A percentile compares a stretch with the other conserved stretches of the same genome.
These are phyloP conservation scores for Drosophila kohkoa DNA, from an alignment of 1,140 invertebrate genomes.

Conservation along the genomic window DNA sequence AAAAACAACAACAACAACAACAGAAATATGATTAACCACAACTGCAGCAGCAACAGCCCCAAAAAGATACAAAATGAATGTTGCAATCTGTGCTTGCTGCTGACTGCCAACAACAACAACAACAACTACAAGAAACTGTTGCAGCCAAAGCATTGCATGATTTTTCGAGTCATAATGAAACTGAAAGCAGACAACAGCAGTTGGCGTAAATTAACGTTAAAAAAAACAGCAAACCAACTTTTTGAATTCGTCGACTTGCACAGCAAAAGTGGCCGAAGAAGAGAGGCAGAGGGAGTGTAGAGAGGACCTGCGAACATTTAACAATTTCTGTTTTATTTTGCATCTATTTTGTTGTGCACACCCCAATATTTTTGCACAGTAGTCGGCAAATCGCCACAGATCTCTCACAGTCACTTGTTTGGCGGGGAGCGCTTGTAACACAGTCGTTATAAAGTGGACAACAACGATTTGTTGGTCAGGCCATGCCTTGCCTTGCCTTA, in stretches of 20 bases:
- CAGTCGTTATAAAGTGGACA: slow-evolving; percentile 26
- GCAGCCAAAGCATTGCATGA: slow-evolving; percentile 60
- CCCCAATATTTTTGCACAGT: slow-evolving; percentile 34
- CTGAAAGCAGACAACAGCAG: slow-evolving; percentile 67
- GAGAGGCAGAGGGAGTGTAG: not conserved
- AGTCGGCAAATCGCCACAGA: slow-evolving; percentile 45
- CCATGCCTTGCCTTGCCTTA: slow-evolving; percentile 14
- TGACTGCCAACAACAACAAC: slow-evolving; percentile 26
- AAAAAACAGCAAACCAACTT: slow-evolving; percentile 49
- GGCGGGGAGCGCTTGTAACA: slow-evolving; percentile 13
- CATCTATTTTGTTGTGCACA: slow-evolving; percentile 39
- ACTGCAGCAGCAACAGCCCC: slow-evolving; percentile 32
- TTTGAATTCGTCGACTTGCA: slow-evolving; percentile 8
- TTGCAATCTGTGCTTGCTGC: slow-evolving; percentile 67
- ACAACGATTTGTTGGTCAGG: slow-evolving; percentile 8
- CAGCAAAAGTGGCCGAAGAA: no score
- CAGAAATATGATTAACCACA: slow-evolving; percentile 74
- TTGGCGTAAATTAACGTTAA: slow-evolving; percentile 78
- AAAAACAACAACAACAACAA: slow-evolving; percentile 32
- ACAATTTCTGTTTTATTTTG: slow-evolving; percentile 40
- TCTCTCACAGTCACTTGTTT: slow-evolving; percentile 13
- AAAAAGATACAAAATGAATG: slow-evolving; percentile 71
- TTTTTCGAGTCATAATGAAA: slow-evolving; percentile 74
- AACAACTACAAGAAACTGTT: slow-evolving; percentile 16
- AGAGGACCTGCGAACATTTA: slow-evolving; percentile 21